Evolutionary conservation across 2,888 invertebrate genomes (phyloP).

Genomic region (Drosophila meridionalis): DNA sequence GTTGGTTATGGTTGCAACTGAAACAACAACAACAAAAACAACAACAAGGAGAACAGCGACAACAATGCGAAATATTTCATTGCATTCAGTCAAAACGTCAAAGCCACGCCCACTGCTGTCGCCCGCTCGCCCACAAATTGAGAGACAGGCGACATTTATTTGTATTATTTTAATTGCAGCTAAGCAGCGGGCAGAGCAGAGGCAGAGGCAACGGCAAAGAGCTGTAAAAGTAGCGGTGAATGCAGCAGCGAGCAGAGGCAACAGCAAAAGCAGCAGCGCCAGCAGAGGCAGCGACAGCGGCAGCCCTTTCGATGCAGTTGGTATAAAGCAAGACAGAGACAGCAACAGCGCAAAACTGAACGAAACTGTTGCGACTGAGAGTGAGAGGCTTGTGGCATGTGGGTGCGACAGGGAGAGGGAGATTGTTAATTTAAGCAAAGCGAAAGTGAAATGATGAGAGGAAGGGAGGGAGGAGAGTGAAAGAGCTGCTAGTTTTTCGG

Average conservation of each 20-base stretch:
- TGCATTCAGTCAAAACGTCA: slow-evolving; percentile 49
- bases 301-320: neutral
- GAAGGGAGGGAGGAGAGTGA: too few species aligned
- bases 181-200: slow-evolving; percentile 25
- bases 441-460: neutral
- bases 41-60: slow-evolving; percentile 13
- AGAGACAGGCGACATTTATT: slow-evolving; percentile 45
- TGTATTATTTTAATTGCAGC: slow-evolving; percentile 64
- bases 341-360: neutral
- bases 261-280: neutral
- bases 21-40: slow-evolving; percentile 20
- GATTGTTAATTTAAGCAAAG: neutral
- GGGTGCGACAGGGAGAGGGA: neutral
- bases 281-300: neutral
- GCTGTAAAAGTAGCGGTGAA: slow-evolving; percentile 4
- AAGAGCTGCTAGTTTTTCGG: slow-evolving; percentile 12
- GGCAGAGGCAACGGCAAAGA: neutral
- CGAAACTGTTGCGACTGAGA: neutral
- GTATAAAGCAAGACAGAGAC: neutral
- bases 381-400: neutral
- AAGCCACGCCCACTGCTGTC: slow-evolving; percentile 17
- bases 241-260: neutral
- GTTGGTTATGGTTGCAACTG: slow-evolving; percentile 29
- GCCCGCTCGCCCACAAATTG: slow-evolving; percentile 3
- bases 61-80: slow-evolving; percentile 48